Conservation (phyloP, 2,888 invertebrate genomes). For the Girardia tigrina region DNA sequence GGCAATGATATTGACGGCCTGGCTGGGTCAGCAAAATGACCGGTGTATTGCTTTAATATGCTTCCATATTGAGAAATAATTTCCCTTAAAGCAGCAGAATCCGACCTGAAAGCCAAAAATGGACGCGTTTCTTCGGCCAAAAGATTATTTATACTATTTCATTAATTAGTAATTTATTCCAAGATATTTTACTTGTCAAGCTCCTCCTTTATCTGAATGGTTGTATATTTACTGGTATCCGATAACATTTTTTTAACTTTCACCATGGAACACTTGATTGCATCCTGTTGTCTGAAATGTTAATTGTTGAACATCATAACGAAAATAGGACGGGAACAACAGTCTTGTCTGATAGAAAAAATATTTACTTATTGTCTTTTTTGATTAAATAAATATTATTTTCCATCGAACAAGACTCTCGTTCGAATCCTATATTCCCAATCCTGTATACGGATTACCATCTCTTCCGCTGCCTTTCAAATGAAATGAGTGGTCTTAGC, state of each 20-base stretch:
- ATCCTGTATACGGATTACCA: no score
- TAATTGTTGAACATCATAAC: no score
- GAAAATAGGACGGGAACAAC: no score
- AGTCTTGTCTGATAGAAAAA: no score
- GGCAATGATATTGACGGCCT: conserved; percentile 27
- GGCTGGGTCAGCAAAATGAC: conserved; percentile 33
- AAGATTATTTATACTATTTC: neutral
- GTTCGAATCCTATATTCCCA: no score
- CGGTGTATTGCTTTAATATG: neutral
- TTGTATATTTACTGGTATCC: neutral
- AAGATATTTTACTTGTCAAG: neutral
- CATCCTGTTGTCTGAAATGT: neutral
- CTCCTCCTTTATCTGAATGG: neutral
- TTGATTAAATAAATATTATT: no score
- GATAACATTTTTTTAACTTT: neutral
- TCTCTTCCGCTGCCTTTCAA: no score
- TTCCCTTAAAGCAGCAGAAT: conserved; percentile 28
- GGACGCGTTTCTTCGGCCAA: conserved; percentile 26
- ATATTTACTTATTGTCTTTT: no score
- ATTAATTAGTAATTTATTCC: neutral
- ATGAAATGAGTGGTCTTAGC: no score
- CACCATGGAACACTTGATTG: neutral
- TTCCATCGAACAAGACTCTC: no score
- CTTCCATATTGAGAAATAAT: conserved; percentile 28
- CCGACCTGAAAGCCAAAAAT: conserved; percentile 16